These are phyloP conservation scores for Pammene fasciana DNA, from an alignment of 2,888 invertebrate genomes.

Conservation along the genomic window DNA sequence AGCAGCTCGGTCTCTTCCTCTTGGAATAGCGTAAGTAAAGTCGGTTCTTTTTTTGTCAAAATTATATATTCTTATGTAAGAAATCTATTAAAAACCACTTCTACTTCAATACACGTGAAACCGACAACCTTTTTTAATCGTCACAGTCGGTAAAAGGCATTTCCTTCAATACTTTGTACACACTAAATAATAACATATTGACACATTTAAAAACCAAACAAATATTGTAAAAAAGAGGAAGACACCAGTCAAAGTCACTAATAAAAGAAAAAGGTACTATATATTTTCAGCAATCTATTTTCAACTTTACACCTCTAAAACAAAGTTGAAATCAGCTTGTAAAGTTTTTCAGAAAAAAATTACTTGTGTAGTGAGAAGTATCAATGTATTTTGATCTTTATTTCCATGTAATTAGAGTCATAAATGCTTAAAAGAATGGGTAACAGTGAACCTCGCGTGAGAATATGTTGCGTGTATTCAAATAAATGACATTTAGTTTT, in stretches of 20 bases:
- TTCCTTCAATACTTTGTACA: neutral
- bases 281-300: neutral
- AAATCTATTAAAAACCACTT: neutral
- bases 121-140: neutral
- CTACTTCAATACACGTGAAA: neutral
- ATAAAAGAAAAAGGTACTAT: neutral
- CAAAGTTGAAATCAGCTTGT: neutral
- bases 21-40: no score
- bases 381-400: neutral
- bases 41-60: no score
- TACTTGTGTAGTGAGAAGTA: neutral
- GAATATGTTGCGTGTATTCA: constrained; percentile 47
- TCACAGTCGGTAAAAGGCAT: neutral
- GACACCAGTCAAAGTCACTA: neutral
- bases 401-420: neutral
- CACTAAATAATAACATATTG: neutral
- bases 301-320: neutral
- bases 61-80: no score
- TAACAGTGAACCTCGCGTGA: constrained; percentile 45
- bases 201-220: constrained; percentile 9
- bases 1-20: no score
- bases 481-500: constrained; percentile 44
- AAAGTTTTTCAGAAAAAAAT: neutral
- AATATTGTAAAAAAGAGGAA: constrained; percentile 5
- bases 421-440: neutral